Evolutionary conservation across 2,113 vertebrate genomes (phyloP).

Genomic region (Arizona elegans): DNA sequence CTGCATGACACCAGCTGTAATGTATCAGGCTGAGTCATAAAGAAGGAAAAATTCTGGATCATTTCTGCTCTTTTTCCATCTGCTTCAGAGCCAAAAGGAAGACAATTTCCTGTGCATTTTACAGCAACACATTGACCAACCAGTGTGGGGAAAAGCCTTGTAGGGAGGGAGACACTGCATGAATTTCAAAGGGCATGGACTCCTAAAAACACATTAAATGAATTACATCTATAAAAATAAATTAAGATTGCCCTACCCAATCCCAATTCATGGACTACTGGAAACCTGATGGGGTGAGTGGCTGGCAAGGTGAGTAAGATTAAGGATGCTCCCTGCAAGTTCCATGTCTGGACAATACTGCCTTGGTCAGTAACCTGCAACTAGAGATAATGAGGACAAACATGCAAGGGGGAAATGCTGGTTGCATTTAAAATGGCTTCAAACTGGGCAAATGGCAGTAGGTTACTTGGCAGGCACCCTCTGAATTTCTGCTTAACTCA

Average conservation of each 20-base stretch:
- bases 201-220: neutral
- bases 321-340: neutral
- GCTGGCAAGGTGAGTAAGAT: neutral
- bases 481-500: neutral
- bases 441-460: neutral
- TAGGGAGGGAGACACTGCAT: neutral
- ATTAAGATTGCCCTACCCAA: neutral
- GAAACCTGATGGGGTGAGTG: neutral
- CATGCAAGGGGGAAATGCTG: neutral
- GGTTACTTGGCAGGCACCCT: neutral
- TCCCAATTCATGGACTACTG: neutral
- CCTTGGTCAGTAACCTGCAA: neutral
- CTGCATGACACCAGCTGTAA: neutral
- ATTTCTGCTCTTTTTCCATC: neutral
- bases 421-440: neutral
- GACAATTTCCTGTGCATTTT: neutral
- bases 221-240: neutral
- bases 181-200: neutral
- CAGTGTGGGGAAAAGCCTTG: neutral
- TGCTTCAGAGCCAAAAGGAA: neutral
- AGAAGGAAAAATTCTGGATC: neutral
- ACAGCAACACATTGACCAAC: neutral
- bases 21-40: neutral
- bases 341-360: neutral
- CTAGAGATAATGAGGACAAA: neutral